Percentiles rank a stretch among this genome's conserved stretches.
Evolutionary conservation across 2,113 vertebrate species (phyloP).

Genomic region (Podarcis muralis): DNA sequence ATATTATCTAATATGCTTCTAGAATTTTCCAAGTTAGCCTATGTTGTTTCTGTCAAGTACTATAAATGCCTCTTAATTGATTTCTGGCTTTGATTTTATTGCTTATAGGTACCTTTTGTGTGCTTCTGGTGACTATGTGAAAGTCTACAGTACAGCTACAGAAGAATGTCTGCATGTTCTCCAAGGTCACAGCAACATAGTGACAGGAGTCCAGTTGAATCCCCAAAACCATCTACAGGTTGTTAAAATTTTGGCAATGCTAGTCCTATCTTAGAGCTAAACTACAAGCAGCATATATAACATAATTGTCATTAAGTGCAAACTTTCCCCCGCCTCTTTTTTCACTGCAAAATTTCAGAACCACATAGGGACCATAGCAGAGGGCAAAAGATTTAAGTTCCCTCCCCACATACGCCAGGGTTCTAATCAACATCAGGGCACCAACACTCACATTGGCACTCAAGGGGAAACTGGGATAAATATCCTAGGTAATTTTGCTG

Average conservation of each 20-base stretch:
- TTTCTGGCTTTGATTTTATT: neutral
- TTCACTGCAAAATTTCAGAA: neutral
- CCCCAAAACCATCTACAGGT: constrained; percentile 93
- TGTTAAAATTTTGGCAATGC: neutral
- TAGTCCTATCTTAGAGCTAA: neutral
- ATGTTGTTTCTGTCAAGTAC: neutral
- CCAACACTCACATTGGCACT: neutral
- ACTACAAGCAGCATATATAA: neutral
- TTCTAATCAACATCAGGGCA: no score
- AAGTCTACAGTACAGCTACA: constrained; percentile 88
- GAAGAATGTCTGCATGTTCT: constrained; percentile 87
- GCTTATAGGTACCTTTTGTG: constrained; percentile 86
- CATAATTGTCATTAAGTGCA: neutral
- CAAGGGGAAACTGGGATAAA: neutral
- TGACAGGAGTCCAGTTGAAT: constrained; percentile 86
- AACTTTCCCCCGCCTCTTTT: neutral
- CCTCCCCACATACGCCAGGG: neutral
- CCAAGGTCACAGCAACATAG: constrained; percentile 84
- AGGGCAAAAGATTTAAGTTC: neutral
- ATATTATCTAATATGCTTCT: neutral
- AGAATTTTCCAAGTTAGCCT: neutral
- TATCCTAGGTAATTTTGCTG: neutral
- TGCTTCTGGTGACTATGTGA: constrained; percentile 86
- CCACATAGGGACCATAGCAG: neutral
- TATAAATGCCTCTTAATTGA: neutral